Evolutionary conservation across 2,888 invertebrate genomes (phyloP).

Genomic region (Lutraria lutraria): DNA sequence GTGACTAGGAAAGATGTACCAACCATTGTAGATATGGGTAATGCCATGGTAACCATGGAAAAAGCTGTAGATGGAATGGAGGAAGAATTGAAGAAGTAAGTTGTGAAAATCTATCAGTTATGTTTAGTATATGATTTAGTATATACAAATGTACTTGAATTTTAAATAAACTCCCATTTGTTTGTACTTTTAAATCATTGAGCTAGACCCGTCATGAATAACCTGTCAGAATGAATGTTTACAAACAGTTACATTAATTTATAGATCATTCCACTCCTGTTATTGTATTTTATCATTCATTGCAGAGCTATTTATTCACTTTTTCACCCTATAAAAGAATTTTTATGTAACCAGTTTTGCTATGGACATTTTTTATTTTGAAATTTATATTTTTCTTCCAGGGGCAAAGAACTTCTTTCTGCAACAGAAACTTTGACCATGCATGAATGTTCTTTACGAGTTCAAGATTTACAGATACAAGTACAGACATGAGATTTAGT

Average conservation of each 20-base stretch:
- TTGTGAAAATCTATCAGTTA: not conserved
- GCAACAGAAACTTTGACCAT: slow-evolving; percentile 79
- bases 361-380: no score
- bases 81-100: slow-evolving; percentile 75
- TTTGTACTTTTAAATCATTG: not conserved
- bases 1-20: slow-evolving; percentile 73
- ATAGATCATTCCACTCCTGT: not conserved
- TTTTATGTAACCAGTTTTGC: not conserved
- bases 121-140: not conserved
- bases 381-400: slow-evolving; percentile 53
- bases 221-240: not conserved
- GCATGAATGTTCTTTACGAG: slow-evolving; percentile 78
- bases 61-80: slow-evolving; percentile 71
- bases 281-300: not conserved
- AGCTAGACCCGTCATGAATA: not conserved
- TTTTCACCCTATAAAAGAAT: not conserved
- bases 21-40: slow-evolving; percentile 72
- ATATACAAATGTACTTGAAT: not conserved
- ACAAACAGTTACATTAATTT: not conserved
- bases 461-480: slow-evolving; percentile 74
- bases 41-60: slow-evolving; percentile 73
- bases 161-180: not conserved
- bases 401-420: slow-evolving; percentile 78
- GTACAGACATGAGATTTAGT: slow-evolving; percentile 51
- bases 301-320: not conserved